Evolutionary conservation across 2,888 invertebrate genomes (phyloP).

Genomic region (Drosophila melanosoma): DNA sequence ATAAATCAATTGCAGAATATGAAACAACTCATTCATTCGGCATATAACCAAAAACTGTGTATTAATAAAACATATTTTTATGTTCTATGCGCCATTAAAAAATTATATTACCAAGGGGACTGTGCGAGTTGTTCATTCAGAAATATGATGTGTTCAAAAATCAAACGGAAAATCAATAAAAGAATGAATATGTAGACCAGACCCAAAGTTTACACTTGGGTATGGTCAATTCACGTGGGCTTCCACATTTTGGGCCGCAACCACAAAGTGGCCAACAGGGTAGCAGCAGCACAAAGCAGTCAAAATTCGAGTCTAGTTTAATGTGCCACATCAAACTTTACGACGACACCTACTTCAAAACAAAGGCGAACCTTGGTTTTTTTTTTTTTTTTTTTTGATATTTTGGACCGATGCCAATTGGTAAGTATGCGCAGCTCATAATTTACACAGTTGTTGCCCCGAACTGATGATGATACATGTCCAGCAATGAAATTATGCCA

Average conservation of each 20-base stretch:
- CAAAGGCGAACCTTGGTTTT: slow-evolving; percentile 35
- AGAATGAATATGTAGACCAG: slow-evolving; percentile 9
- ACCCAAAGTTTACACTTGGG: slow-evolving; percentile 24
- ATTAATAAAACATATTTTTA: slow-evolving; percentile 30
- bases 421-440: slow-evolving; percentile 74
- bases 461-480: slow-evolving; percentile 68
- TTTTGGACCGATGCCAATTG: slow-evolving; percentile 72
- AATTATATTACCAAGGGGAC: slow-evolving; percentile 41
- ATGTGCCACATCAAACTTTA: slow-evolving; percentile 78
- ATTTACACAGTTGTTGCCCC: slow-evolving; percentile 72
- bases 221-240: slow-evolving; percentile 35
- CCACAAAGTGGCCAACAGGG: slow-evolving; percentile 51
- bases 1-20: slow-evolving; percentile 46
- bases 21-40: slow-evolving; percentile 24
- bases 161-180: slow-evolving; percentile 30
- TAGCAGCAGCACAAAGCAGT: slow-evolving; percentile 7
- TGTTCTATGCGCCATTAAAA: slow-evolving; percentile 12
- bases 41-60: slow-evolving; percentile 15
- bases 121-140: slow-evolving; percentile 32
- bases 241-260: slow-evolving; percentile 36
- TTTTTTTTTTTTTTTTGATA: slow-evolving; percentile 11
- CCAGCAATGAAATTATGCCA: slow-evolving; percentile 66
- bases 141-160: slow-evolving; percentile 27
- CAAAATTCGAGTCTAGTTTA: slow-evolving; percentile 62
- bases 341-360: slow-evolving; percentile 75